These are phyloP conservation scores for Sardinella longiceps DNA, from an alignment of 2,797 vertebrate genomes.

Conservation along the genomic window DNA sequence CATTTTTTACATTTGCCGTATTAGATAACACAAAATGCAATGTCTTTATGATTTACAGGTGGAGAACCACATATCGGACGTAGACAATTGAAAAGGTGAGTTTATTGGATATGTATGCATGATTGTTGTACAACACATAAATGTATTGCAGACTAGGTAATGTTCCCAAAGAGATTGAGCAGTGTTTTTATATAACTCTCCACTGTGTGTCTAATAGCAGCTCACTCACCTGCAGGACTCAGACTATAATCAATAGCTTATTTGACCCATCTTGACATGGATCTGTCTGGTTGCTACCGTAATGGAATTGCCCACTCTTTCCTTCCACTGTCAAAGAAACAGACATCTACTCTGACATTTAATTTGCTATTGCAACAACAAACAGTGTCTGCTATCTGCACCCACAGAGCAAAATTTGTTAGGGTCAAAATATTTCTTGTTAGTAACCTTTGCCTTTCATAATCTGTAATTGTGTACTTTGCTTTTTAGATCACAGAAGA, in stretches of 20 bases:
- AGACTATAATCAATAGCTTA: background rate
- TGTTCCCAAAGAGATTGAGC: background rate
- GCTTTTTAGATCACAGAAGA: background rate
- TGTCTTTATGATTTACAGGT: slow-evolving; percentile 65
- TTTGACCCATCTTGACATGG: background rate
- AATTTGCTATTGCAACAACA: background rate
- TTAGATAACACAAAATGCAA: background rate
- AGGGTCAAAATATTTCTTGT: background rate
- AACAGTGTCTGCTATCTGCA: background rate
- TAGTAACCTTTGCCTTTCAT: background rate
- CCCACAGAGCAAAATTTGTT: background rate
- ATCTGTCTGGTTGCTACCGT: no score
- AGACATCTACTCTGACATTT: background rate
- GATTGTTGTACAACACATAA: background rate
- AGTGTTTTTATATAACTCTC: background rate
- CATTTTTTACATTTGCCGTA: no score
- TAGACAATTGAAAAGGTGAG: slow-evolving; percentile 78
- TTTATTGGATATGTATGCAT: slow-evolving; percentile 40
- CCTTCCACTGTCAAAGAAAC: background rate
- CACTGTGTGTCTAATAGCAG: background rate
- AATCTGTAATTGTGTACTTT: background rate
- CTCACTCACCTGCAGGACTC: background rate
- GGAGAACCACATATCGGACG: slow-evolving; percentile 76
- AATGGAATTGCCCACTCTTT: background rate
- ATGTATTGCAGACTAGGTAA: background rate